Evolutionary conservation across 2,797 vertebrate species (phyloP).

Genomic region (Galaxias olidus): DNA sequence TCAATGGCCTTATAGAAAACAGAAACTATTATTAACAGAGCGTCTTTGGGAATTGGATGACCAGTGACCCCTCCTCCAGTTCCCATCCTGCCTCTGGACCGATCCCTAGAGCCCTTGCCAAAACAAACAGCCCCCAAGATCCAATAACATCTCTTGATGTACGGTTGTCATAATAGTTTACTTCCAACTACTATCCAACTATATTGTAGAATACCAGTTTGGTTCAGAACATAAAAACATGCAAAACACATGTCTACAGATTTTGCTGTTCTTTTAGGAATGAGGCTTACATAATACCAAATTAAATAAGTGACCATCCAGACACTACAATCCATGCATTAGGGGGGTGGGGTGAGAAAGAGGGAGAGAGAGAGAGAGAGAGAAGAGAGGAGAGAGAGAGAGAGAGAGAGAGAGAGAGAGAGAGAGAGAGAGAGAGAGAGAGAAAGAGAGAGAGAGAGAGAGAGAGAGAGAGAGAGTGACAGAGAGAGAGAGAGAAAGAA

Average conservation of each 20-base stretch:
- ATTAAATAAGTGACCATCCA: too few relatives aligned
- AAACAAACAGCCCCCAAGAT: conserved; percentile 55
- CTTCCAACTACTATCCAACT: conserved; percentile 17
- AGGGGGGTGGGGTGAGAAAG: neutral
- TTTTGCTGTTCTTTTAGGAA: too few relatives aligned
- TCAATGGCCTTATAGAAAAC: neutral
- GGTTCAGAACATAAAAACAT: too few relatives aligned
- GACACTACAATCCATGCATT: too few relatives aligned
- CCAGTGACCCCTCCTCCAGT: conserved; percentile 53
- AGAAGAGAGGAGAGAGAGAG: neutral
- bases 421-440: conserved; percentile 36
- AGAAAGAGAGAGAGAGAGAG: conserved; percentile 27
- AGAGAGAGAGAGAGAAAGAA: neutral
- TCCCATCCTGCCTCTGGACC: conserved; percentile 63
- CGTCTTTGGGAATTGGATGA: conserved; percentile 65
- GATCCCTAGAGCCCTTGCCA: conserved; percentile 38
- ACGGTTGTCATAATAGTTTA: neutral
- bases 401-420: neutral
- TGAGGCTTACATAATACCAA: too few relatives aligned
- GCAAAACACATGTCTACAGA: too few relatives aligned
- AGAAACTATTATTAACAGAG: conserved; percentile 51
- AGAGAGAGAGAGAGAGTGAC: neutral
- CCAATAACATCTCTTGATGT: neutral
- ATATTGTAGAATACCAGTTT: conserved; percentile 1
- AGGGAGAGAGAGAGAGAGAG: neutral